These are phyloP conservation scores for Rhagoletis zephyria DNA, from an alignment of 1,140 invertebrate genomes.

Conservation along the genomic window DNA sequence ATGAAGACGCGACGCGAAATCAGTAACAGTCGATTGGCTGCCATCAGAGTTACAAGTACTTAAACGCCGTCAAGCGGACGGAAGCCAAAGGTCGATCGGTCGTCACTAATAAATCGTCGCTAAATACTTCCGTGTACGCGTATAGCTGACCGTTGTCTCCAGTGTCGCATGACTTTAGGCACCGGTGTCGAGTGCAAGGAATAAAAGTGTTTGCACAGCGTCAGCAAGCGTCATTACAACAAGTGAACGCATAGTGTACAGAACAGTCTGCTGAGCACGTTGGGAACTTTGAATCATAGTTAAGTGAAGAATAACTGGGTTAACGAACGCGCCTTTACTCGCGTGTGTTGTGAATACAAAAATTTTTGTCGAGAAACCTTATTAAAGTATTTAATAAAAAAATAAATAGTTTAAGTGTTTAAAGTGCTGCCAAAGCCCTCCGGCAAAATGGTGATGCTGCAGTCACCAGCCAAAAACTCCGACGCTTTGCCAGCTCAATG, in stretches of 20 bases:
- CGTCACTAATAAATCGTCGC: neutral
- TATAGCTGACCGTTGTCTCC: neutral
- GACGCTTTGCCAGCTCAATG: conserved; percentile 62
- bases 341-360: neutral
- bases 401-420: neutral
- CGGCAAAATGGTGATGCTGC: conserved; percentile 71
- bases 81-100: conserved; percentile 9
- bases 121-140: conserved; percentile 19
- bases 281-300: neutral
- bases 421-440: neutral
- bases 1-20: conserved; percentile 42
- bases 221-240: neutral
- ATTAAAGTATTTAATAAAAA: neutral
- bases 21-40: conserved; percentile 72
- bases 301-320: neutral
- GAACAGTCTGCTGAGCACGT: neutral
- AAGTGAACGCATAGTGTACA: conserved; percentile 25
- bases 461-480: conserved; percentile 68
- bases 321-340: neutral
- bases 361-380: neutral
- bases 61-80: conserved; percentile 46
- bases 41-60: conserved; percentile 68
- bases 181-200: neutral
- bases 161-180: neutral
- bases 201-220: conserved; percentile 29